Conservation (phyloP, 2,113 vertebrate species). For the Actenoides hombroni region DNA sequence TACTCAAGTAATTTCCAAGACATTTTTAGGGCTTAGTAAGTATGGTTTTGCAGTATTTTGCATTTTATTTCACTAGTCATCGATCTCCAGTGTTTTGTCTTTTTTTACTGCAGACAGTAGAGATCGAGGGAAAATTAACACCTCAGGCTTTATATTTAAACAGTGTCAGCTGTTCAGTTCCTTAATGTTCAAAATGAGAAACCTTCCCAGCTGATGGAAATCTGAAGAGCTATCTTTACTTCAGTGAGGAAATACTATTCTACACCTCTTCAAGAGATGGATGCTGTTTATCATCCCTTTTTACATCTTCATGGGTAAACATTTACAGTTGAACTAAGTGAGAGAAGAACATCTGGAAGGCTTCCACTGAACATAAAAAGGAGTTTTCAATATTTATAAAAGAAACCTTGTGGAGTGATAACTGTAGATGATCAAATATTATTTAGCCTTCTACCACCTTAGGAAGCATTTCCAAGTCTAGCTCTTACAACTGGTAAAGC, state of each 20-base stretch:
- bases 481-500: not conserved
- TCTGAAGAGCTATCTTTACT: not conserved
- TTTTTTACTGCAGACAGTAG: not conserved
- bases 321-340: not conserved
- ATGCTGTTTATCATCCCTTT: not conserved
- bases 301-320: not conserved
- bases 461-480: not conserved
- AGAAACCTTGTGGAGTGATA: not conserved
- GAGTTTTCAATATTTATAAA: not conserved
- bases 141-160: not conserved
- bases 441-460: not conserved
- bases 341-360: not conserved
- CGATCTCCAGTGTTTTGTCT: not conserved
- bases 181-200: not conserved
- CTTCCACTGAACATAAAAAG: not conserved
- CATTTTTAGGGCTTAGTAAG: not conserved
- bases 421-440: not conserved
- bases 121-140: not conserved
- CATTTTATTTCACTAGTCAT: not conserved
- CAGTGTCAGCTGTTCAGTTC: not conserved
- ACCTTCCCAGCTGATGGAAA: not conserved
- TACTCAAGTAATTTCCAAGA: not conserved
- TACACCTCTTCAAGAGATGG: not conserved
- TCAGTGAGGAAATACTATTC: not conserved
- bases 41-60: accelerated